Percentiles rank a stretch among this genome's conserved stretches.
These are phyloP conservation scores for Ibidorhyncha struthersii DNA, from an alignment of 2,113 vertebrate genomes.

Conservation along the genomic window DNA sequence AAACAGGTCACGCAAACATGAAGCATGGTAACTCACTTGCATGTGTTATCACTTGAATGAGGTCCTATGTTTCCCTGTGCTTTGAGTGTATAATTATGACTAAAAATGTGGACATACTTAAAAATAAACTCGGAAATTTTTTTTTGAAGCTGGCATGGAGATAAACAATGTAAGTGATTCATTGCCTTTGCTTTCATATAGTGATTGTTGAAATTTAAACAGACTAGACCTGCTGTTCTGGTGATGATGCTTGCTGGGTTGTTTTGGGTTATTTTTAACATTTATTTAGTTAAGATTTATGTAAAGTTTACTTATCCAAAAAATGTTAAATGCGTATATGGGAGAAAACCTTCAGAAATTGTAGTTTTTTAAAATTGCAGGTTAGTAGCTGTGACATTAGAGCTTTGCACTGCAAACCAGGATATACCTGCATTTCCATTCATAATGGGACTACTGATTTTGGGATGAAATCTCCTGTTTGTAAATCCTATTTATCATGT, in stretches of 20 bases:
- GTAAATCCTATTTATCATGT: neutral
- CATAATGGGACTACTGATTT: neutral
- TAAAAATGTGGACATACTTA: neutral
- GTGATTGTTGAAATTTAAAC: neutral
- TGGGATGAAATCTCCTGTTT: neutral
- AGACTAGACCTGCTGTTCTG: neutral
- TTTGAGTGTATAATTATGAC: neutral
- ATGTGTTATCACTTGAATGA: rapidly evolving
- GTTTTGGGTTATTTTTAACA: no score
- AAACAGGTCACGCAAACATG: rapidly evolving
- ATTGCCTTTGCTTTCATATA: neutral
- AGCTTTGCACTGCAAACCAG: neutral
- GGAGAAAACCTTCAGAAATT: neutral
- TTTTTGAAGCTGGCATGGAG: neutral
- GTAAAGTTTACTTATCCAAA: neutral
- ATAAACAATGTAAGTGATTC: neutral
- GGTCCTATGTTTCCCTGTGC: neutral
- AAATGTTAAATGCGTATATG: neutral
- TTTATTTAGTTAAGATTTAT: neutral
- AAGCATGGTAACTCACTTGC: neutral
- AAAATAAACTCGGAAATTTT: neutral
- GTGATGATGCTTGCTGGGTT: neutral
- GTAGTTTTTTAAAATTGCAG: neutral
- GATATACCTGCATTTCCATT: neutral
- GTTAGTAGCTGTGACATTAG: neutral